phyloP scores from a whole-genome alignment of 2,797 vertebrate species.

The Mus minutoides region DNA sequence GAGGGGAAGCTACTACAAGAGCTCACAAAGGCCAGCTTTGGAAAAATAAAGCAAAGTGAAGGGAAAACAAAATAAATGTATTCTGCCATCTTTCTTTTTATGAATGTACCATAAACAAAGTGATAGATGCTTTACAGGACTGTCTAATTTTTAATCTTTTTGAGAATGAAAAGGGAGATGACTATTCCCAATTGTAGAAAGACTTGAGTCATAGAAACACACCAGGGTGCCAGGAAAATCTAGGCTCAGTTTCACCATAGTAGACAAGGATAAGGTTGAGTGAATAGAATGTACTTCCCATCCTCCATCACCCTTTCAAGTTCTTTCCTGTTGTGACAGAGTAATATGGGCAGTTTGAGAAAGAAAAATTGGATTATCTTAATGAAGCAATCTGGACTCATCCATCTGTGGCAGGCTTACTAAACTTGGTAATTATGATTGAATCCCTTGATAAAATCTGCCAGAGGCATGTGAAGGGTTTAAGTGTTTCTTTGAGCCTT shows the following conservation, averaged over 20 bases:
- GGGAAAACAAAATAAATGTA: not conserved
- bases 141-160: constrained; percentile 8
- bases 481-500: constrained; percentile 55
- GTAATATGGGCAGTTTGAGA: constrained; percentile 41
- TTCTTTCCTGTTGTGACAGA: constrained; percentile 12
- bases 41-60: not conserved
- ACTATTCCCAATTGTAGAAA: not conserved
- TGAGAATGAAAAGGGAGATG: not conserved
- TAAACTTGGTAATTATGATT: constrained; percentile 53
- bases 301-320: not conserved
- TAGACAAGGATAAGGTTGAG: not conserved
- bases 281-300: not conserved
- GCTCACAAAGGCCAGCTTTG: not conserved
- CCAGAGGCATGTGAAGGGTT: constrained; percentile 48
- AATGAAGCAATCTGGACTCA: constrained; percentile 61
- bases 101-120: not conserved
- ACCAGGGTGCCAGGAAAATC: not conserved
- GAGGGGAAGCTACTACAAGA: not conserved
- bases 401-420: constrained; percentile 58
- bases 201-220: not conserved
- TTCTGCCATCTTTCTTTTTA: not conserved
- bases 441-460: constrained; percentile 64
- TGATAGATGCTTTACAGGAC: not conserved
- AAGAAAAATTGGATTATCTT: constrained; percentile 65
- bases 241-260: not conserved